A percentile compares a stretch with the other conserved stretches of the same genome.
Conservation (phyloP, 2,113 vertebrate genomes). For the Chloebia gouldiae region DNA sequence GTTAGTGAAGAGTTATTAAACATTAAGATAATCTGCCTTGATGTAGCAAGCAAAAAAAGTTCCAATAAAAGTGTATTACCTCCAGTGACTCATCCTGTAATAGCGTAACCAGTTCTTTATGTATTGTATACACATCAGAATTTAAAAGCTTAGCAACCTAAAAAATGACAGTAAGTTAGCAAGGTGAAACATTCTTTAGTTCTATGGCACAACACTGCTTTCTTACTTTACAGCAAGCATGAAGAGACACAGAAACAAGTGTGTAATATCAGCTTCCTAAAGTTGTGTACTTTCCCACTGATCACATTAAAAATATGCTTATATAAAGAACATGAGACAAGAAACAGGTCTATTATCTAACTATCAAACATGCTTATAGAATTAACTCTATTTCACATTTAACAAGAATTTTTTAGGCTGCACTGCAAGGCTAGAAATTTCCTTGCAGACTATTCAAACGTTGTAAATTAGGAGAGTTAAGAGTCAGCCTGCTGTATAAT, state of each 20-base stretch:
- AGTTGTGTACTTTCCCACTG: neutral
- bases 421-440: neutral
- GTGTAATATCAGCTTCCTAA: neutral
- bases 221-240: neutral
- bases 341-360: neutral
- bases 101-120: constrained; percentile 88
- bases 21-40: neutral
- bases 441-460: neutral
- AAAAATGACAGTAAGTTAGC: constrained; percentile 22
- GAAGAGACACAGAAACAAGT: neutral
- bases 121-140: constrained; percentile 84
- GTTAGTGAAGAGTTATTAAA: neutral
- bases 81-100: constrained; percentile 92
- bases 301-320: neutral
- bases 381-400: neutral
- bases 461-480: neutral
- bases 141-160: constrained; percentile 92
- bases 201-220: neutral
- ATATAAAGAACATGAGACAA: neutral
- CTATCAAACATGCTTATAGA: neutral
- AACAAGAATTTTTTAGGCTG: neutral
- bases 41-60: constrained; percentile 18
- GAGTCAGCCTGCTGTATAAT: neutral
- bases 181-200: constrained; percentile 38
- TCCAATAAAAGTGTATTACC: constrained; percentile 76